Evolutionary conservation across 2,888 invertebrate genomes (phyloP).

Genomic region (Fragum sueziense): DNA sequence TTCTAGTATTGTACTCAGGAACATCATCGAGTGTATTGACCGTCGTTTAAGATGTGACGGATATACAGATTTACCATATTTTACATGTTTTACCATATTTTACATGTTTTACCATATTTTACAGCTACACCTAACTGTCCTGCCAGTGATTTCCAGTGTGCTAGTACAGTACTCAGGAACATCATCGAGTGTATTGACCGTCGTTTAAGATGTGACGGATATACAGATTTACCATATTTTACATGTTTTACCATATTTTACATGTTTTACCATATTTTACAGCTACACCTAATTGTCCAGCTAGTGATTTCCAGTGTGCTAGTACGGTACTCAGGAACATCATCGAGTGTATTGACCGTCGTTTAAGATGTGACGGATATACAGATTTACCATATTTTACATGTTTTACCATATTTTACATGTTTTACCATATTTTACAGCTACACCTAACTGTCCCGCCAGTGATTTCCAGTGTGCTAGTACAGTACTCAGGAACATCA

Average conservation of each 20-base stretch:
- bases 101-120: too few species aligned
- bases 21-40: constrained; percentile 87
- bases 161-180: constrained; percentile 77
- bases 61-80: constrained; percentile 82
- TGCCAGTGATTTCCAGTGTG: constrained; percentile 70
- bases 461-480: constrained; percentile 81
- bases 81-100: too few species aligned
- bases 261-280: too few species aligned
- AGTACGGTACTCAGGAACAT: constrained; percentile 74
- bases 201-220: constrained; percentile 91
- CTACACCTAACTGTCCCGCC: constrained; percentile 47
- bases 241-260: too few species aligned
- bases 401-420: too few species aligned
- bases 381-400: too few species aligned
- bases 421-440: constrained; percentile 22
- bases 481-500: constrained; percentile 64
- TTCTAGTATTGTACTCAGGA: constrained; percentile 77
- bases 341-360: constrained; percentile 88
- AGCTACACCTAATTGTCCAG: constrained; percentile 53
- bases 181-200: constrained; percentile 88
- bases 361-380: constrained; percentile 91
- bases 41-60: constrained; percentile 91
- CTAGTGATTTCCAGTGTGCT: constrained; percentile 74
- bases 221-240: too few species aligned
- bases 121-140: constrained; percentile 54